Evolutionary conservation across 2,888 invertebrate species (phyloP), one percentile per base, ranked within the genome.

Genomic region (Tillus elongatus): DNA sequence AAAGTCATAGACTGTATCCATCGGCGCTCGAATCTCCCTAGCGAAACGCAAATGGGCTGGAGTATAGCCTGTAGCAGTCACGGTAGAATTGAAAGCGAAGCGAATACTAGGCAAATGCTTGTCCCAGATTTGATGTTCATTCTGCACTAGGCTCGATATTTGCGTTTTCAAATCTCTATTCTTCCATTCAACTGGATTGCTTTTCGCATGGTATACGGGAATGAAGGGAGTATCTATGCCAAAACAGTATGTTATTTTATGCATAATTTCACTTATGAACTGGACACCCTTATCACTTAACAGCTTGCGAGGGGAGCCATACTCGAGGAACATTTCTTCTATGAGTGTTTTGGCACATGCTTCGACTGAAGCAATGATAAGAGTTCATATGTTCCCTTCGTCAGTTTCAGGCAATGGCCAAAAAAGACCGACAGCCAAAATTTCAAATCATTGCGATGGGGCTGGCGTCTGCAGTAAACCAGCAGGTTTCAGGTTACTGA

Each of bases 211-310:
- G 31, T 53, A 54, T 2, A 47, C 36, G 1, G 52, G 52, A 1
- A 43, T 54, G 2, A 55, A 42, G 2, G 26, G 12, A 16, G 59
- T 56, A 8, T 47, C 39, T 2, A 60, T 53, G 0, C 40, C 42
- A 2, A 61, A 31, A 28, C 50, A 51, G 24, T 45, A 49, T 2
- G 45, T 2, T 33, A 46, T n/a, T n/a, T n/a, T n/a, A n/a, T n/a
- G n/a, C n/a, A n/a, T n/a, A n/a, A n/a, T n/a, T n/a, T n/a, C n/a
- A 11, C 51, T 44, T 2, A 58, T 41, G 34, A 61, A 61, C 44
- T 53, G 59, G 26, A 49, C 14, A 4, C 56, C 63, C 37, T 63
- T 64, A n/a, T 37, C 64, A 61, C 15, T 51, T 53, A 2, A 54
- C 51, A 1, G 43, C 10, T 53, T 49, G 24, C 57, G n/a, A n/a